A percentile compares a stretch with the other conserved stretches of the same genome.
These are phyloP conservation scores for Martes martes DNA, from an alignment of 2,113 vertebrate species.

Conservation along the genomic window DNA sequence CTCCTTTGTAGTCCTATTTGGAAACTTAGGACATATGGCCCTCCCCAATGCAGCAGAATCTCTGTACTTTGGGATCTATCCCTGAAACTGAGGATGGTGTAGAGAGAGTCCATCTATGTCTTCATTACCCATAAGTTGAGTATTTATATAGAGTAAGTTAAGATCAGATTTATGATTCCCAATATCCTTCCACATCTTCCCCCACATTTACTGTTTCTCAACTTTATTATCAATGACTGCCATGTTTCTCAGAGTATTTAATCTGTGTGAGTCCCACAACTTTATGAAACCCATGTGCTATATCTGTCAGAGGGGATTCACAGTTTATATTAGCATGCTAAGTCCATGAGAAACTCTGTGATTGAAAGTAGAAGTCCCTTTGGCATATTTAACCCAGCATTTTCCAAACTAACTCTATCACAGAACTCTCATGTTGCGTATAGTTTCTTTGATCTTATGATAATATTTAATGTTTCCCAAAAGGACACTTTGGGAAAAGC, in stretches of 20 bases:
- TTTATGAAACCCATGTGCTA: not conserved
- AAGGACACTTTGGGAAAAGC: not conserved
- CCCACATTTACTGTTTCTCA: not conserved
- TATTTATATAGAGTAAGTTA: not conserved
- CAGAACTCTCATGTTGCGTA: not conserved
- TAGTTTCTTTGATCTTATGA: not conserved
- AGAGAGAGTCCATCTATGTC: not conserved
- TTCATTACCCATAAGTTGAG: not conserved
- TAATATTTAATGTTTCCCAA: not conserved
- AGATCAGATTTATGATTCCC: not conserved
- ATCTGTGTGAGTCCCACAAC: not conserved
- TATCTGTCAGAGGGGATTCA: not conserved
- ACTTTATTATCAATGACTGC: not conserved
- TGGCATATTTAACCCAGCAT: not conserved
- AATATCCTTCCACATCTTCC: not conserved
- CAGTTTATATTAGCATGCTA: not conserved
- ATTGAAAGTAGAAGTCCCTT: not conserved
- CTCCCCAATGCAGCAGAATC: accelerated
- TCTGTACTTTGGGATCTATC: not conserved
- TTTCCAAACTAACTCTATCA: not conserved
- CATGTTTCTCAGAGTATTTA: not conserved
- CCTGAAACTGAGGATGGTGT: not conserved
- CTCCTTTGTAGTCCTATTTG: not conserved
- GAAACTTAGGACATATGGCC: not conserved
- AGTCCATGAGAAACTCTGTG: not conserved